Evolutionary conservation across 1,140 invertebrate genomes (phyloP), one percentile per base, ranked within the genome.

Genomic region (Papilio polyxenes): DNA sequence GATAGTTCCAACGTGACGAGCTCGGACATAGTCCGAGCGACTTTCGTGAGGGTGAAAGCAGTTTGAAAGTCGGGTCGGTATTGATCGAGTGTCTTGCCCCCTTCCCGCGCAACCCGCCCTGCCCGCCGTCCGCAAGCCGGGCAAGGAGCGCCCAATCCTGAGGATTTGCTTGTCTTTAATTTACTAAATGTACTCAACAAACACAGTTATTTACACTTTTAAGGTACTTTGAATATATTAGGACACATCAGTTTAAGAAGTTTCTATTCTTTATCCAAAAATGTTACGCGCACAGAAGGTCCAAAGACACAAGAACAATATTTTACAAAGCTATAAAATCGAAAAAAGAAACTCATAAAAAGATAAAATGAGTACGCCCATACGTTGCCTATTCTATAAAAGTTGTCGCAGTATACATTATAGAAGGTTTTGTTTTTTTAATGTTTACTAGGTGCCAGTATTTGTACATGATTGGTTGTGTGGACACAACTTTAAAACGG

Each of bases 61-160:
- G 93, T 94, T 94, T 94, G 93, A 94, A 94, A 94, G 93, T 94
- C 92, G 93, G 92, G 92, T 91, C 91, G 91, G 93, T 94, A 94
- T 94, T 93, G 93, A 94, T 94, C 93, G 91, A 92, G 92, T 93
- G 93, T 93, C 93, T 93, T 93, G 86, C 89, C 86, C 85, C 87
- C 86, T 87, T 37, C 6, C 75, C n/a, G 6, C 75, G n/a, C 77
- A 44, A 44, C 69, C 80, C 62, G 48, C 82, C 80, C 85, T 86
- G 83, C 83, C 83, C 83, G 74, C 78, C 85, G 84, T 83, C 85
- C 83, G 82, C 84, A 77, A 83, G 83, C 83, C 83, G 72, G 83
- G 74, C 83, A 89, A 91, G 88, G 88, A 89, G 88, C 88, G 89
- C 91, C 91, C 89, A 92, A 92, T 90, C 91, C 88, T 92, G 87